Evolutionary conservation across 2,888 invertebrate genomes (phyloP).

Genomic region (Nysson spinosus): DNA sequence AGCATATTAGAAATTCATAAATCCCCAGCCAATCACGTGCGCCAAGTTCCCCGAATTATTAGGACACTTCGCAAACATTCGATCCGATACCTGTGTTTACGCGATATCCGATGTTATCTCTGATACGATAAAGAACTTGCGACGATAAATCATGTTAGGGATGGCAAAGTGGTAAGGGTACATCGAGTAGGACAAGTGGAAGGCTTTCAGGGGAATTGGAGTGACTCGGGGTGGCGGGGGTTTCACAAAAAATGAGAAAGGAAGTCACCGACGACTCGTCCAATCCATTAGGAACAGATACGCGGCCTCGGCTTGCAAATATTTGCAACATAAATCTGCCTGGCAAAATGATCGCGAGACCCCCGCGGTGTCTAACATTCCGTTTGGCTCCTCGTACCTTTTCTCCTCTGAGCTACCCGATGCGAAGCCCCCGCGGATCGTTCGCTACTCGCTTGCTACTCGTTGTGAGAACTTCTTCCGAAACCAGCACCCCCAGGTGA

Average conservation of each 20-base stretch:
- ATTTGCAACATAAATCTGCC: conserved; percentile 67
- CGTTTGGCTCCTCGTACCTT: conserved; percentile 22
- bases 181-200: conserved; percentile 25
- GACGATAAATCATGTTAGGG: conserved; percentile 24
- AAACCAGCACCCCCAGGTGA: no score
- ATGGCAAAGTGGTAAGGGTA: conserved; percentile 4
- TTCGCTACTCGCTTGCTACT: no score
- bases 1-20: no score
- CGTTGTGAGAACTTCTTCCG: conserved; percentile 23
- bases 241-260: conserved; percentile 43
- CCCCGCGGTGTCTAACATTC: conserved; percentile 42
- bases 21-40: no score
- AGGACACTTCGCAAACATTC: no score
- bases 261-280: conserved; percentile 30
- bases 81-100: background rate
- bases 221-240: conserved; percentile 28
- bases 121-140: background rate
- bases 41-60: no score
- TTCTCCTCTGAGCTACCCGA: conserved; percentile 31
- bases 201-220: conserved; percentile 59
- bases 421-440: no score
- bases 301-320: conserved; percentile 61
- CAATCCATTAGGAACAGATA: conserved; percentile 63
- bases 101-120: no score
- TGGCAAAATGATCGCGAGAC: conserved; percentile 48